phyloP scores from a whole-genome alignment of 2,797 vertebrate species.

The Odontamblyopus lacepedii region DNA sequence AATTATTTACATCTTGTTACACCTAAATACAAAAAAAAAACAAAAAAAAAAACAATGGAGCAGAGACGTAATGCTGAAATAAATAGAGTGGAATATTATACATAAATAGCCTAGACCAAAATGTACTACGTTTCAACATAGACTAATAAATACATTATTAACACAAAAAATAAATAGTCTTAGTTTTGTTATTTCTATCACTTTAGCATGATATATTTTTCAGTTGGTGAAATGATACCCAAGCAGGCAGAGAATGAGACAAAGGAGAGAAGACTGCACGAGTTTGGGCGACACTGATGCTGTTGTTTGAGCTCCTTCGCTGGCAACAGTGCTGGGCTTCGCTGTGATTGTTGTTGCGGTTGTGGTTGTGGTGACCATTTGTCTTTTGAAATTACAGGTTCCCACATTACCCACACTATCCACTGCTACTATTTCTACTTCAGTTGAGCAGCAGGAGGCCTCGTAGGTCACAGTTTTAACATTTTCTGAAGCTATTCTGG shows the following conservation, averaged over 20 bases:
- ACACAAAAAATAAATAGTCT: background rate
- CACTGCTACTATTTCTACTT: constrained; percentile 51
- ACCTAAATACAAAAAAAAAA: background rate
- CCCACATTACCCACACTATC: constrained; percentile 61
- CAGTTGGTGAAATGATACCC: constrained; percentile 7
- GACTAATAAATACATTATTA: no score
- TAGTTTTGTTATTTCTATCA: background rate
- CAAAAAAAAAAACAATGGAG: background rate
- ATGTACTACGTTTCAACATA: no score
- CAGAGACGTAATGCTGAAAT: background rate
- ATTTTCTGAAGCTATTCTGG: constrained; percentile 1
- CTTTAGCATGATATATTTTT: background rate
- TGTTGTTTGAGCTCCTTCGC: background rate
- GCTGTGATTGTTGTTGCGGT: constrained; percentile 1
- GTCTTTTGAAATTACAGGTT: constrained; percentile 30
- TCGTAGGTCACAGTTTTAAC: constrained; percentile 24
- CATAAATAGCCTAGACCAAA: background rate
- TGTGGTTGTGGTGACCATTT: background rate
- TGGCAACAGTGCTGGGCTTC: no score
- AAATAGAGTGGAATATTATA: background rate
- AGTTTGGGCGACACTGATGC: constrained; percentile 1
- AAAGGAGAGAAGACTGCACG: constrained; percentile 13
- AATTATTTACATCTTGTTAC: background rate
- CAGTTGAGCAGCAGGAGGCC: constrained; percentile 56
- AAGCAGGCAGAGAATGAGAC: constrained; percentile 15